A percentile compares a stretch with the other conserved stretches of the same genome.
Conservation (phyloP, 2,888 invertebrate species). For the Drosophila pseudotakahashii region DNA sequence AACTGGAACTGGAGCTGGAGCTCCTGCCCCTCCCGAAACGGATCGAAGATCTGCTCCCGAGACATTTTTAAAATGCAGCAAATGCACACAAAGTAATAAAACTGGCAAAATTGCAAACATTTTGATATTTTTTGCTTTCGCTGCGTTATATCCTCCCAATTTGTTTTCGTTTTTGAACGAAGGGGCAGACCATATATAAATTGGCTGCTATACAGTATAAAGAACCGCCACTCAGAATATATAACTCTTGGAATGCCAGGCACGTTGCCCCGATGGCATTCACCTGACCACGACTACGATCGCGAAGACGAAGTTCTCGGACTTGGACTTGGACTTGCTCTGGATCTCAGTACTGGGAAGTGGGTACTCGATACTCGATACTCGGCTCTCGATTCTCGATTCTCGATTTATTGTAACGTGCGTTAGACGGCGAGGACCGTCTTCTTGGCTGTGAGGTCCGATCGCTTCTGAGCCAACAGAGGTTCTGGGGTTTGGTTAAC, state of each 20-base stretch:
- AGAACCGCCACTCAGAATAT: conserved; percentile 37
- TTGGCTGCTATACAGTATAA: conserved; percentile 44
- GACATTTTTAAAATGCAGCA: conserved; percentile 72
- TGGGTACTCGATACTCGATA: background rate
- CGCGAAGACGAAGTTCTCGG: conserved; percentile 33
- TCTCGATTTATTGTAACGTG: conserved; percentile 31
- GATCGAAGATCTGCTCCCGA: conserved; percentile 56
- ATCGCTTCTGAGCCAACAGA: conserved; percentile 74
- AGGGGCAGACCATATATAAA: conserved; percentile 66
- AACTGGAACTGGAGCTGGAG: conserved; percentile 10
- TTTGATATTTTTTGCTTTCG: conserved; percentile 46
- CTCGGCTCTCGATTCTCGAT: conserved; percentile 12
- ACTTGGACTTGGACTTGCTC: conserved; percentile 41
- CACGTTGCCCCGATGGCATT: conserved; percentile 75
- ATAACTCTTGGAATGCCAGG: conserved; percentile 57
- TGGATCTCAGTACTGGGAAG: conserved; percentile 14
- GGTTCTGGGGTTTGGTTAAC: conserved; percentile 73
- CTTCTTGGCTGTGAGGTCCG: conserved; percentile 64
- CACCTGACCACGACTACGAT: conserved; percentile 65
- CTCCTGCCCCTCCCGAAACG: conserved; percentile 32
- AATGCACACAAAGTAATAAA: conserved; percentile 75
- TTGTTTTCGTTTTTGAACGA: conserved; percentile 64
- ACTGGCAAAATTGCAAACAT: conserved; percentile 68
- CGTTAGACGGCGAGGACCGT: conserved; percentile 71
- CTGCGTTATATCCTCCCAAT: conserved; percentile 51